A percentile compares a stretch with the other conserved stretches of the same genome.
phyloP scores from a whole-genome alignment of 2,113 vertebrate genomes.

The Tringa solitaria region DNA sequence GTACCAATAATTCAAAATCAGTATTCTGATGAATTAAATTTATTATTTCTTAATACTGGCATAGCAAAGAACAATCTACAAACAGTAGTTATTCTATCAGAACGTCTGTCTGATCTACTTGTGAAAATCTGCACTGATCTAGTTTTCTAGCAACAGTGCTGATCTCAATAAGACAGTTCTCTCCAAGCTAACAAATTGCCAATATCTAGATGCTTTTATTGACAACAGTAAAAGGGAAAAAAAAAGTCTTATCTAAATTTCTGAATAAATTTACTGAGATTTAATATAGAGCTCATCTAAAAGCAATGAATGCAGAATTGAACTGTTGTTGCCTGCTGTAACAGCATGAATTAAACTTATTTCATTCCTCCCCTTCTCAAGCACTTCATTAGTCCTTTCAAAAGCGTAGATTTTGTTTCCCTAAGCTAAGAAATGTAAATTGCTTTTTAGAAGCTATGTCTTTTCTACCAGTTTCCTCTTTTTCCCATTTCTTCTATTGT shows the following conservation, averaged over 20 bases:
- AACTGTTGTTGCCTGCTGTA: neutral
- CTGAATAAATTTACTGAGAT: conserved; percentile 4
- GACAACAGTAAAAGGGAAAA: neutral
- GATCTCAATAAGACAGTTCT: neutral
- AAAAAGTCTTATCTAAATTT: neutral
- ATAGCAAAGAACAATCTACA: neutral
- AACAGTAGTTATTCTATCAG: neutral
- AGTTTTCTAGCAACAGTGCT: neutral
- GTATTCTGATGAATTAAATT: neutral
- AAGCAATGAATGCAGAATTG: neutral
- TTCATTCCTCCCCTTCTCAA: neutral
- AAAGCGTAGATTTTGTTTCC: neutral
- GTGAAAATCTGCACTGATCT: neutral
- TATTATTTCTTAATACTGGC: neutral
- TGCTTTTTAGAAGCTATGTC: neutral
- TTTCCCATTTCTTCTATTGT: neutral
- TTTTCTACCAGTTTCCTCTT: neutral
- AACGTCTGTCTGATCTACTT: neutral
- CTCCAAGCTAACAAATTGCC: neutral
- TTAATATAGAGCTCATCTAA: neutral
- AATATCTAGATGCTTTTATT: neutral
- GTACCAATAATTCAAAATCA: neutral
- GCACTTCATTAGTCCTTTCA: conserved; percentile 32
- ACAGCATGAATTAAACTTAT: conserved; percentile 19
- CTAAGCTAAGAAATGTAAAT: neutral